Percentiles rank a stretch among this genome's conserved stretches.
phyloP scores from a whole-genome alignment of 2,797 vertebrate species.

The Sandelia bainsii region DNA sequence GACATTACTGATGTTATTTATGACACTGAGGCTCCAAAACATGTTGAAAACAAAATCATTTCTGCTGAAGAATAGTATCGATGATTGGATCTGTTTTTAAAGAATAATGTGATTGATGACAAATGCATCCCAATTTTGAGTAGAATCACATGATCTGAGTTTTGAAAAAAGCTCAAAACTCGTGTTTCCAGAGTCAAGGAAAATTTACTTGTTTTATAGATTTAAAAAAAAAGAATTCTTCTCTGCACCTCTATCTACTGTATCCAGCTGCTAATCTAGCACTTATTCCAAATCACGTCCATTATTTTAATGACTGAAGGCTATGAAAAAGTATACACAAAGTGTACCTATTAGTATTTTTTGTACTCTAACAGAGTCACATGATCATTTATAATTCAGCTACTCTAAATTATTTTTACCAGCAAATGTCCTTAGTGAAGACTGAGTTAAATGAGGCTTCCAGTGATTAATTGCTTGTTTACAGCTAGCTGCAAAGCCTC shows the following conservation, averaged over 20 bases:
- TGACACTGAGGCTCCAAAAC: no score
- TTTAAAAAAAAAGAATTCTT: no score
- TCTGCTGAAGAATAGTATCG: neutral
- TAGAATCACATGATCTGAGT: neutral
- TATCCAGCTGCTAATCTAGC: neutral
- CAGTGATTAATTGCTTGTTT: neutral
- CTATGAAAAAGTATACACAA: neutral
- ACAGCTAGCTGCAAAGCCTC: no score
- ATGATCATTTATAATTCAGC: neutral
- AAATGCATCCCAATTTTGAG: neutral
- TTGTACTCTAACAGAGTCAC: no score
- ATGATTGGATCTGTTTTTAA: neutral
- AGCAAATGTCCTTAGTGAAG: neutral
- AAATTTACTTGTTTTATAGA: neutral
- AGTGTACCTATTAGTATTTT: neutral
- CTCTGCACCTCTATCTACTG: neutral
- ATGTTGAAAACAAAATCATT: neutral
- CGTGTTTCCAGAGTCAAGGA: neutral
- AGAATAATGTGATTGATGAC: neutral
- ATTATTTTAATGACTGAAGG: neutral
- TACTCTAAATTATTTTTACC: neutral
- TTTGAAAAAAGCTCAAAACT: no score
- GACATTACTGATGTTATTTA: no score
- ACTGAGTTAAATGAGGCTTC: neutral
- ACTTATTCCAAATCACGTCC: neutral